These are phyloP conservation scores for Harpalus rubripes DNA, from an alignment of 2,888 invertebrate species.

Conservation along the genomic window DNA sequence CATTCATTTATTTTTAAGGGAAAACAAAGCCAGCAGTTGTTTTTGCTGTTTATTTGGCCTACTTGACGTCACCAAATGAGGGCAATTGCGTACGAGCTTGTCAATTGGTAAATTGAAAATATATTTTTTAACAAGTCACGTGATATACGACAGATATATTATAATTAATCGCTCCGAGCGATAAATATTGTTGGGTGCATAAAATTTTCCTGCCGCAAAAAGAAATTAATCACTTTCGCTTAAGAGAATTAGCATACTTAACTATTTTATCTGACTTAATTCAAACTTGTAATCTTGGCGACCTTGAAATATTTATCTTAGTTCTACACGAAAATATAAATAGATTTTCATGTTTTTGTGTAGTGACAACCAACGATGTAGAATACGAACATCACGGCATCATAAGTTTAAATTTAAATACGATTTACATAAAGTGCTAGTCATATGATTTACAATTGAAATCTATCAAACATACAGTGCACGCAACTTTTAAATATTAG, in stretches of 20 bases:
- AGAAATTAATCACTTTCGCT: constrained; percentile 8
- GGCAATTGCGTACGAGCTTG: constrained; percentile 52
- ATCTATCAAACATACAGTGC: background rate
- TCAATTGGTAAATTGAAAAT: constrained; percentile 64
- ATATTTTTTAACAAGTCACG: constrained; percentile 58
- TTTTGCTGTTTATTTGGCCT: background rate
- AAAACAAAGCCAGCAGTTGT: too few species aligned
- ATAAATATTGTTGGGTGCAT: background rate
- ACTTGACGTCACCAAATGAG: constrained; percentile 60
- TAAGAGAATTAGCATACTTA: constrained; percentile 18
- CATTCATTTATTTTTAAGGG: too few species aligned
- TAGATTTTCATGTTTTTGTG: constrained; percentile 29
- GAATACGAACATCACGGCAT: background rate
- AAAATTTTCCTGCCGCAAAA: background rate
- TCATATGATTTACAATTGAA: background rate
- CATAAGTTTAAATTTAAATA: constrained; percentile 6
- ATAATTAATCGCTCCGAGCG: constrained; percentile 3
- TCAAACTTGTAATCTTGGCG: constrained; percentile 13
- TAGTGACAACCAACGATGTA: background rate
- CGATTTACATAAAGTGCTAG: background rate
- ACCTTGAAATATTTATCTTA: constrained; percentile 20
- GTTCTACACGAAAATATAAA: constrained; percentile 15
- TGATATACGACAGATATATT: constrained; percentile 26
- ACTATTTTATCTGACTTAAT: constrained; percentile 22
- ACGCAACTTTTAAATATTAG: background rate